Evolutionary conservation across 2,113 vertebrate genomes (phyloP).

Genomic region (Limanda limanda): DNA sequence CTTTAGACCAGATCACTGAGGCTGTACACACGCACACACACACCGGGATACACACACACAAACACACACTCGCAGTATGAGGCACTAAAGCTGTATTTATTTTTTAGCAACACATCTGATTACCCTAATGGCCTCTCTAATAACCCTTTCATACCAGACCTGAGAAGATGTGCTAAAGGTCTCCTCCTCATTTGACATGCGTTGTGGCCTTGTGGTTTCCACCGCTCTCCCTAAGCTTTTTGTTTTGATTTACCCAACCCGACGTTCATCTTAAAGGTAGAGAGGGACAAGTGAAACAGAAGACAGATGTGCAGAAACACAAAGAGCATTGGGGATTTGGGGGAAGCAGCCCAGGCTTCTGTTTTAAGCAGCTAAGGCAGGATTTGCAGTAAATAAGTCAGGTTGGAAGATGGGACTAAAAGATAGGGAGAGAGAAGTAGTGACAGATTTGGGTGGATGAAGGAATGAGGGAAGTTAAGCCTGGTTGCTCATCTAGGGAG

Average conservation of each 20-base stretch:
- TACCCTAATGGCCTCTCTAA: background rate
- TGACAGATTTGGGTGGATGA: slow-evolving; percentile 66
- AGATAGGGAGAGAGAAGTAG: slow-evolving; percentile 32
- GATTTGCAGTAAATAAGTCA: slow-evolving; percentile 66
- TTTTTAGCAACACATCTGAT: background rate
- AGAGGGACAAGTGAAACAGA: background rate
- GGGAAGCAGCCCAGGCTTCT: slow-evolving; percentile 34
- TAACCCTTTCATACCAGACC: background rate
- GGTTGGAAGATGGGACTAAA: slow-evolving; percentile 56
- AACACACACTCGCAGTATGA: background rate
- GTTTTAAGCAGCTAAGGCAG: slow-evolving; percentile 45
- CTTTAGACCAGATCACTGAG: slow-evolving; percentile 75
- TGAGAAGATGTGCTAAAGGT: background rate
- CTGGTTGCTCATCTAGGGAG: slow-evolving; percentile 52
- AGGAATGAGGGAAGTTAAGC: slow-evolving; percentile 63
- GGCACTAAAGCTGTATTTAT: background rate
- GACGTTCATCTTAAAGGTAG: background rate
- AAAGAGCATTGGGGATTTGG: slow-evolving; percentile 5
- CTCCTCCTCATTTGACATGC: background rate
- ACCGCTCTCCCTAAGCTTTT: background rate
- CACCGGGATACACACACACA: slow-evolving; percentile 4
- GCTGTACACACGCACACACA: slow-evolving; percentile 39
- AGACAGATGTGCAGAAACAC: background rate
- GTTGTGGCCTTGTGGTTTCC: slow-evolving; percentile 1
- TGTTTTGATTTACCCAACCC: background rate